Base-by-base conservation (phyloP, 2,888 invertebrate genomes). In the Mimas tiliae region DNA sequence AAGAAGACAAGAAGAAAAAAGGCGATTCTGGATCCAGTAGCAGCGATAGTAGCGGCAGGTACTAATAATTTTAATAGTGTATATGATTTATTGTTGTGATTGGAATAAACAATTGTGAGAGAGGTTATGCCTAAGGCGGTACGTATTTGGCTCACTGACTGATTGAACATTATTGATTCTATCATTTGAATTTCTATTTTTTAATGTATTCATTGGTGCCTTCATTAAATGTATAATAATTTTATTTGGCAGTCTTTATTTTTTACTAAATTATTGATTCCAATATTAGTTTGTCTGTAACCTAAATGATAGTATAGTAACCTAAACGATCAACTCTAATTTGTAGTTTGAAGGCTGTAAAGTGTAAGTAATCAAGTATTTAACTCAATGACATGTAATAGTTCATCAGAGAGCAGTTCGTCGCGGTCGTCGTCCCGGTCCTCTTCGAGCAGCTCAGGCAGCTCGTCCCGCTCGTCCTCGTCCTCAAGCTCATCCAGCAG, bases 391-490 rank as follows among this genome's bases (percentile, higher is more conserved):
- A 38, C 9, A 45, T 63, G 19, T 68, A 62, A 68, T 73, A 95
- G 97, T 88, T 97, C 97, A 21, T 97, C 97, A 9, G 97, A 96
- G 67, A 97, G 97, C 83, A 97, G 97, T 79, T 97, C 97, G 14
- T 97, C 98, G 0, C 95, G 96, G 68, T 96, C 96, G 0, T 95
- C 96, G 14, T 97, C 97, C 0, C 95, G 96, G 64, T 97, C 96
- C 9, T 96, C 96, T 0, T 98, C 96, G 0, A 97, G 96, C 81
- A 97, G 96, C 74, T 97, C 97, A 0, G 95, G 95, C 33, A 91
- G 91, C 70, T 90, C 92, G 0, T 93, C 94, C 0, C 87, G 96
- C 69, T 95, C 96, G 48, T 87, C 96, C 58, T 94, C 95, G 58
- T 86, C 94, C 0, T 95, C 95, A 74, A 95, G 95, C 55, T 95